phyloP scores from a whole-genome alignment of 2,797 vertebrate genomes.

The Antrozous pallidus region DNA sequence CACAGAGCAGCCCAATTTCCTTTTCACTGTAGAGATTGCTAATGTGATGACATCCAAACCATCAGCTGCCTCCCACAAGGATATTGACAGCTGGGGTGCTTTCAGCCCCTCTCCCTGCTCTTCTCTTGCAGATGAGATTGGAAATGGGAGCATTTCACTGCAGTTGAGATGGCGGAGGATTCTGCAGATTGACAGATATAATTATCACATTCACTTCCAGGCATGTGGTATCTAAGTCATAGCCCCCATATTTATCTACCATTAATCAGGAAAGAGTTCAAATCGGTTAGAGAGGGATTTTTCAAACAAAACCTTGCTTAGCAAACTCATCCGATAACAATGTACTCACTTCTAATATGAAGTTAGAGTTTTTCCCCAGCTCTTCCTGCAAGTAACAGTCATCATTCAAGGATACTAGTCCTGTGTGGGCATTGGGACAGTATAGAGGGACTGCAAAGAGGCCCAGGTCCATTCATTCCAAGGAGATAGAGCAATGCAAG shows the following conservation, averaged over 20 bases:
- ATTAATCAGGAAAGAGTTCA: conserved; percentile 58
- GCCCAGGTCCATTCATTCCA: background rate
- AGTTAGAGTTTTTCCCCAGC: background rate
- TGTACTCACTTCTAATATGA: background rate
- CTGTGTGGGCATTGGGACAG: background rate
- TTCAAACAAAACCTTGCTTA: background rate
- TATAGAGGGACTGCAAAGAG: background rate
- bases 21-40: conserved; percentile 73
- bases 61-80: conserved; percentile 74
- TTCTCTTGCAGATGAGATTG: conserved; percentile 53
- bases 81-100: conserved; percentile 75
- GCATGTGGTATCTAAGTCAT: conserved; percentile 72
- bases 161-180: background rate
- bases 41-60: conserved; percentile 76
- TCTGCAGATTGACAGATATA: conserved; percentile 78
- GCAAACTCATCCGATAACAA: background rate
- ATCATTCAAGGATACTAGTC: background rate
- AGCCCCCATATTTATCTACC: conserved; percentile 61
- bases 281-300: conserved; percentile 46
- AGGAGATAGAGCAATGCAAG: background rate
- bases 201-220: conserved; percentile 74
- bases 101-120: conserved; percentile 49
- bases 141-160: background rate
- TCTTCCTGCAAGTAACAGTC: background rate
- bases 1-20: conserved; percentile 73